Evolutionary conservation across 1,140 invertebrate genomes (phyloP), one percentile per base, ranked within the genome.

Genomic region (Phymastichus coffea): DNA sequence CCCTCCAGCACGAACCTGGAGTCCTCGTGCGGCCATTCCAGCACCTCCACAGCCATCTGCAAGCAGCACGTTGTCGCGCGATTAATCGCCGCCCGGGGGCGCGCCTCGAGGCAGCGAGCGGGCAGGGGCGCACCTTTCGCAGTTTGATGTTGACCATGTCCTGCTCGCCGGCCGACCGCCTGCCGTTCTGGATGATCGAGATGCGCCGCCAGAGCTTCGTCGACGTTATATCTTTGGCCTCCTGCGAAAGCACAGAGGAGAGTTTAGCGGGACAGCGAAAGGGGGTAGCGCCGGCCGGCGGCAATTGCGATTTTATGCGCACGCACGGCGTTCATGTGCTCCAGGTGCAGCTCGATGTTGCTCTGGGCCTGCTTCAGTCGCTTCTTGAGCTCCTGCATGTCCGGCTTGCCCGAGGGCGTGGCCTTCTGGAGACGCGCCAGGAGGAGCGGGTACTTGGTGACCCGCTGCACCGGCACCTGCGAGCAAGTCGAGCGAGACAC

Each of bases 11-110:
- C 86, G 71, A 96, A 95, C 70, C 87, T 86, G 2, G 91, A 90
- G 75, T 92, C 90, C 72, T 96, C 93, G 66, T 95, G 92, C 74
- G 89, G 89, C 95, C 94, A 97, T 66, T 95, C 92, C 54, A 97
- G 80, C 1, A 95, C 86, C 72, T 97, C 94, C 48, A 97, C 87
- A 51, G 93, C 94, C 83, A 95, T 91, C 87, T 89, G 66, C 20
- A 68, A 49, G n/a, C n/a, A n/a, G n/a, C n/a, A n/a, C n/a, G 14
- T 17, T 4, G 14, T 17, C 40, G 10, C 10, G 14, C 25, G 9
- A 17, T 44, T 22, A 9, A 15, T n/a, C n/a, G n/a, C n/a, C n/a
- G n/a, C n/a, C n/a, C n/a, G n/a, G n/a, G n/a, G n/a, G n/a, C n/a
- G n/a, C n/a, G n/a, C n/a, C n/a, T n/a, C n/a, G n/a, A n/a, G n/a